Percentiles rank a stretch among this genome's conserved stretches.
Conservation (phyloP, 1,140 invertebrate genomes). For the Neodiprion lecontei region DNA sequence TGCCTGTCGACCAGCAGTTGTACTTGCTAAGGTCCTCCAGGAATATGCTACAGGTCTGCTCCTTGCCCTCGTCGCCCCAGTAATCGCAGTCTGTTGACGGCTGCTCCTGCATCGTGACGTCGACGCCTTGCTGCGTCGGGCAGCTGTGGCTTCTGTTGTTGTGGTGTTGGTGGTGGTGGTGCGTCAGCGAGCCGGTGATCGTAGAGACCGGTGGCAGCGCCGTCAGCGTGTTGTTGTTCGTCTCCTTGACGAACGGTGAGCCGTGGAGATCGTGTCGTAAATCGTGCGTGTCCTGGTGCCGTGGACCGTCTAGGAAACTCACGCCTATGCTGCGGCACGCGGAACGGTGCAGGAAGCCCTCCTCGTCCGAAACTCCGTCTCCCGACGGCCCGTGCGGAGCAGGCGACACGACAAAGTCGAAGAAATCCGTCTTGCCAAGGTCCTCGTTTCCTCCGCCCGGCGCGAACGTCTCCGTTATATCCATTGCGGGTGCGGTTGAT, state of each 20-base stretch:
- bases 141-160: constrained; percentile 37
- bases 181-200: constrained; percentile 54
- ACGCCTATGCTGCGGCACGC: constrained; percentile 45
- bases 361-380: constrained; percentile 49
- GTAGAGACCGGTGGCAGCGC: constrained; percentile 54
- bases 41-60: constrained; percentile 72
- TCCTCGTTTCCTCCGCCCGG: constrained; percentile 67
- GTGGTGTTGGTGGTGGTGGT: constrained; percentile 53
- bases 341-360: constrained; percentile 49
- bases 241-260: constrained; percentile 66
- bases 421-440: constrained; percentile 81
- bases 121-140: constrained; percentile 34
- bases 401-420: constrained; percentile 84
- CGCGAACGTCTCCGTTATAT: constrained; percentile 79
- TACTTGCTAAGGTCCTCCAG: constrained; percentile 82
- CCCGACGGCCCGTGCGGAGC: constrained; percentile 66
- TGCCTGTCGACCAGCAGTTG: constrained; percentile 68
- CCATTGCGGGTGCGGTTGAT: constrained; percentile 62
- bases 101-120: constrained; percentile 48
- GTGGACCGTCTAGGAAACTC: constrained; percentile 36
- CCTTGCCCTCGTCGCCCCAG: constrained; percentile 73
- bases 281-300: constrained; percentile 45
- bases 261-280: constrained; percentile 40
- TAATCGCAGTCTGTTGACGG: constrained; percentile 65
- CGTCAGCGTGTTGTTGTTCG: constrained; percentile 71